Evolutionary conservation across 2,113 vertebrate genomes (phyloP).

Genomic region (Tupaia chinensis): DNA sequence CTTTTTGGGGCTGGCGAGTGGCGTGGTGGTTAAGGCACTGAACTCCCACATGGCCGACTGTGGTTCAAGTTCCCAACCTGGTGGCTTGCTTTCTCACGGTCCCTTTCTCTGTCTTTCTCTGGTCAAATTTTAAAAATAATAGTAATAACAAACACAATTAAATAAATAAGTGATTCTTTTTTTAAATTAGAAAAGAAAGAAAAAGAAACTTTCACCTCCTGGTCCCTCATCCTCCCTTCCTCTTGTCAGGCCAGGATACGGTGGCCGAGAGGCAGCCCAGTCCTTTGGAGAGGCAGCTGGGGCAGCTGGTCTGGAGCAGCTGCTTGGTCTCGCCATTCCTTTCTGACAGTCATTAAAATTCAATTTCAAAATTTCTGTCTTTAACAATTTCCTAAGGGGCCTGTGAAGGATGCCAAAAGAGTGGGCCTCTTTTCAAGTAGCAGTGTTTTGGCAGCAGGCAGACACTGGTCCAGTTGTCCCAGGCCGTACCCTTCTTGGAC

Average conservation of each 20-base stretch:
- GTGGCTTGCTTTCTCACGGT: no score
- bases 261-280: neutral
- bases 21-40: no score
- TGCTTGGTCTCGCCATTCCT: neutral
- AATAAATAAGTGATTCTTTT: no score
- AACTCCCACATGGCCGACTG: no score
- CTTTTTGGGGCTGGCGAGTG: neutral
- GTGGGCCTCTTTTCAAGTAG: neutral
- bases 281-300: neutral
- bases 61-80: no score
- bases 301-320: constrained; percentile 20
- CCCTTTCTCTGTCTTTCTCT: no score
- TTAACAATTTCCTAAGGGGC: constrained; percentile 38
- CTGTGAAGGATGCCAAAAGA: neutral
- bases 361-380: constrained; percentile 51
- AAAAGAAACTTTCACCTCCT: no score
- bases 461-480: neutral
- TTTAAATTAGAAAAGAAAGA: no score
- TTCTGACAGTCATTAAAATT: constrained; percentile 32
- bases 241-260: neutral
- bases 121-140: no score
- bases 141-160: no score
- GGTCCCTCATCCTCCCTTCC: neutral
- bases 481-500: no score
- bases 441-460: neutral